Base-by-base conservation (phyloP, 1,140 invertebrate genomes). In the Nasonia longicornis region DNA sequence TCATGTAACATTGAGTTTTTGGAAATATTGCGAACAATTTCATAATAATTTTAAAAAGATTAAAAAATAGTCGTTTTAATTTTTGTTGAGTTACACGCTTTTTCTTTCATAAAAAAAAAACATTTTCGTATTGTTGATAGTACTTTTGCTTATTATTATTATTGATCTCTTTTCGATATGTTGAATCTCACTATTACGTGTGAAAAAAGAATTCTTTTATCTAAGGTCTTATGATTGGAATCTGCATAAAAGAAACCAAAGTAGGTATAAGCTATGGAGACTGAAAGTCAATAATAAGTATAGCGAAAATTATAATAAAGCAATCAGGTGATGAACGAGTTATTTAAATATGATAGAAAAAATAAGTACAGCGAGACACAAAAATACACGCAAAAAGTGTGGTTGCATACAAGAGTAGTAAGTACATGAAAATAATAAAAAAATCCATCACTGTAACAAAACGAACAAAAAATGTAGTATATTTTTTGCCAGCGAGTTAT, bases 111-210 rank as follows among this genome's bases (percentile, higher is more conserved):
- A 11, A n/a, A 38, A 72, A 38, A 72, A 58, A 16, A 38, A 3
- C 31, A 58, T 58, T 29, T 14, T 26, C 26, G 20, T 35, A 58
- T 78, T 29, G 14, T 52, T 78, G 10, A 72, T n/a, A 71, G n/a
- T 64, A 12, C 4, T 64, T 26, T 26, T 48, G n/a, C 22, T 35
- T 48, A 42, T 58, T 29, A 35, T 3, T 35, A 35, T 35, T 26
- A 26, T 26, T 26, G 26, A 26, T 66, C 67, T n/a, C n/a, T 66
- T 10, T 66, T 77, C 58, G 75, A 82, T 82, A 82, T 82, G 69
- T 77, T 66, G 16, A 67, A 72, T 81, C 80, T 77, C 74, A 77
- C 67, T 81, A 71, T 81, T 77, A 38, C 20, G 38, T 80, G 35
- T 52, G 20, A 64, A 63, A 42, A 35, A 72, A 38, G 31, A 35